A percentile compares a stretch with the other conserved stretches of the same genome.
Conservation (phyloP, 2,888 invertebrate species). For the Platycnemis pennipes region DNA sequence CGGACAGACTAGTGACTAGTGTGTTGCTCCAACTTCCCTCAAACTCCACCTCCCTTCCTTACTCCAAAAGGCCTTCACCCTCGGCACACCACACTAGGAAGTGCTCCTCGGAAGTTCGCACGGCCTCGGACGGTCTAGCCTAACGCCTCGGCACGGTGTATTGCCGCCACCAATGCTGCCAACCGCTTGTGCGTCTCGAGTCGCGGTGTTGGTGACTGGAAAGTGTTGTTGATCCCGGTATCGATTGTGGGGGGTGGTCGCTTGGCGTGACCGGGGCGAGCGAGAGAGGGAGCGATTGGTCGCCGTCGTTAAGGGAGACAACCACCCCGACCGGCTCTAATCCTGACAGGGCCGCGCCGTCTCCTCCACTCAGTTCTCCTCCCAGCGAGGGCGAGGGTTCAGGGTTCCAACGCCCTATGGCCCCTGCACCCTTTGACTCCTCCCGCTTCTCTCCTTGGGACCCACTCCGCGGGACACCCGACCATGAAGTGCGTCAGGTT, state of each 20-base stretch:
- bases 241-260: background rate
- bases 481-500: conserved; percentile 61
- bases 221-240: background rate
- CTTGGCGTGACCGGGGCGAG: background rate
- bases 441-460: background rate
- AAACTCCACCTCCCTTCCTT: too few relatives aligned
- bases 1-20: too few relatives aligned
- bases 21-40: too few relatives aligned
- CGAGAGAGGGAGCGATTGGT: background rate
- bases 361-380: too few relatives aligned
- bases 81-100: too few relatives aligned
- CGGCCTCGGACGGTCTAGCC: background rate
- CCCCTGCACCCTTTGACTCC: background rate
- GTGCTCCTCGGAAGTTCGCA: background rate
- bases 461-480: background rate
- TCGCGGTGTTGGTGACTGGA: background rate
- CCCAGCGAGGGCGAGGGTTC: too few relatives aligned
- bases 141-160: background rate
- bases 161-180: background rate
- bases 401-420: background rate
- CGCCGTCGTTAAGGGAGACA: too few relatives aligned
- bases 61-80: too few relatives aligned
- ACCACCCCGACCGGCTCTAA: too few relatives aligned
- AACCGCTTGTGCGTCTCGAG: background rate
- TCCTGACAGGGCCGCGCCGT: too few relatives aligned